phyloP scores from a whole-genome alignment of 1,140 invertebrate species.

The Diploscapter pachys region DNA sequence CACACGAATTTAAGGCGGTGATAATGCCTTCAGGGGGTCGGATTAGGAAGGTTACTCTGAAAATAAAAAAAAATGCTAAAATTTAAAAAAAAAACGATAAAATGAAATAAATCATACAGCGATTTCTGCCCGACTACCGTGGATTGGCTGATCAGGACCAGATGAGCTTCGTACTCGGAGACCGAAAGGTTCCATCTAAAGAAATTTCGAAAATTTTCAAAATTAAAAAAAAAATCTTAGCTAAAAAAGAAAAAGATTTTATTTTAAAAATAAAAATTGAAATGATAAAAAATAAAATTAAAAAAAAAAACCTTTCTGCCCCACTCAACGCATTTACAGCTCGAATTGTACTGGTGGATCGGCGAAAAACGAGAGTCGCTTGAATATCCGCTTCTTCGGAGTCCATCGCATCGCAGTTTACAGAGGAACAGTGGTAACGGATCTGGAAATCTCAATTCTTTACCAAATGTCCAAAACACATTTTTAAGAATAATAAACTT shows the following conservation, averaged over 20 bases:
- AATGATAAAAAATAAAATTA: neutral
- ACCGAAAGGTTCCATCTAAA: slow-evolving; percentile 31
- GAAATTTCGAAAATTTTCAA: too few relatives aligned
- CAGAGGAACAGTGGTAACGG: slow-evolving; percentile 20
- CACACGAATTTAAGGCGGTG: slow-evolving; percentile 23
- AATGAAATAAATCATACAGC: too few relatives aligned
- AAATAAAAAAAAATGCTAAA: neutral
- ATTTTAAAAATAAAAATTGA: neutral
- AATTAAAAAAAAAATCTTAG: neutral
- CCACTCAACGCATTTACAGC: slow-evolving; percentile 25
- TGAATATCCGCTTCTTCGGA: slow-evolving; percentile 6
- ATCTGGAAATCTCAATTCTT: neutral
- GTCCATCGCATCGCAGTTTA: slow-evolving; percentile 17
- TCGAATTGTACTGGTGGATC: slow-evolving; percentile 18
- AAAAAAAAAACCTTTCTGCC: slow-evolving; percentile 16
- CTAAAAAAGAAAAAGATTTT: neutral
- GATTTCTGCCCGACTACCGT: too few relatives aligned
- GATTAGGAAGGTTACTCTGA: neutral
- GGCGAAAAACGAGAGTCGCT: slow-evolving; percentile 25
- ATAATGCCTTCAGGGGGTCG: slow-evolving; percentile 21
- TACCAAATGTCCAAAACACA: too few relatives aligned
- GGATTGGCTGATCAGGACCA: neutral
- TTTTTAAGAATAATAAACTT: neutral
- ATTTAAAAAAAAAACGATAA: neutral
- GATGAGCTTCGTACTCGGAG: slow-evolving; percentile 19